A percentile compares a stretch with the other conserved stretches of the same genome.
Conservation (phyloP, 2,113 vertebrate species). For the Eudyptes chrysolophus region DNA sequence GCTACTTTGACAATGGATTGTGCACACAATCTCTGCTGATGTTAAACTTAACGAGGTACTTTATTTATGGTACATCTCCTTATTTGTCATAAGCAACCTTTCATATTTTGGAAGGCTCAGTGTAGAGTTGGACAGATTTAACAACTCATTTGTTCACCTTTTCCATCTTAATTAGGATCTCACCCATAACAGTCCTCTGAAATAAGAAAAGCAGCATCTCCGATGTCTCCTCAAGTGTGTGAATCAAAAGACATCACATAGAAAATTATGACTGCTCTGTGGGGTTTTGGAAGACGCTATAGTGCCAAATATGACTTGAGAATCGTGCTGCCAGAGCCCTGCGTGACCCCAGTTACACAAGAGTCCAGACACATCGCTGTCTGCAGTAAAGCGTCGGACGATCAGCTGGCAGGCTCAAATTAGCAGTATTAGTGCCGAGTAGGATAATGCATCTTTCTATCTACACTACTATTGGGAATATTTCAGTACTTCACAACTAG, state of each 20-base stretch:
- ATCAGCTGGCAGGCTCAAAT: neutral
- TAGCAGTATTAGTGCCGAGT: neutral
- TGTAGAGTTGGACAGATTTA: neutral
- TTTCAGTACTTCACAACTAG: neutral
- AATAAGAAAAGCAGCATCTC: neutral
- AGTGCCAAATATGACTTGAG: constrained; percentile 19
- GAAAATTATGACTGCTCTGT: neutral
- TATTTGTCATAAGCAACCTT: neutral
- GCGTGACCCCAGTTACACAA: neutral
- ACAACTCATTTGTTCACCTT: neutral
- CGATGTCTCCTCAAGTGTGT: neutral
- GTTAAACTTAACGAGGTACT: neutral
- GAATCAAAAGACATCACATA: neutral
- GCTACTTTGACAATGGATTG: neutral
- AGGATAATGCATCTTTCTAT: neutral
- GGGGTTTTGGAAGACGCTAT: neutral
- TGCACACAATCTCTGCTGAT: neutral
- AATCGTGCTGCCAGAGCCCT: neutral
- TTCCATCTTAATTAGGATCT: neutral
- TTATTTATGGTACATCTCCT: neutral
- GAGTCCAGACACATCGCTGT: neutral
- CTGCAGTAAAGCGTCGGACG: neutral
- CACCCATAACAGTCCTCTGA: neutral
- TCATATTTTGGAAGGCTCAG: neutral
- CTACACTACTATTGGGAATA: neutral